Conservation (phyloP, 1,140 invertebrate genomes). For the Penaeus indicus region DNA sequence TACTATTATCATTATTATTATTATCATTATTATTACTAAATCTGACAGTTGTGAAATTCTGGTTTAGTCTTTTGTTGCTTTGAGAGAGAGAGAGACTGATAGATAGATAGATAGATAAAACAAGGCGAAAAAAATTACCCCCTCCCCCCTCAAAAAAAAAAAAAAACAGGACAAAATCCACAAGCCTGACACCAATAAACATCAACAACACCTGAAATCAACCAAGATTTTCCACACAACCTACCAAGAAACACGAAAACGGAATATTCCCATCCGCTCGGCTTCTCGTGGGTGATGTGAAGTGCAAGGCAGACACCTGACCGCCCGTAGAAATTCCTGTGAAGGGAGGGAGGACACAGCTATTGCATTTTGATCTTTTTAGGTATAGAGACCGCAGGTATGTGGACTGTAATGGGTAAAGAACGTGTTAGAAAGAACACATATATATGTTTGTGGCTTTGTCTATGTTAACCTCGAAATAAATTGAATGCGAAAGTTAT, state of each 20-base stretch:
- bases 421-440: no score
- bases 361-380: no score
- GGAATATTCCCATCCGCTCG: slow-evolving; percentile 76
- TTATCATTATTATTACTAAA: no score
- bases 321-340: slow-evolving; percentile 74
- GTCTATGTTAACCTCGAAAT: no score
- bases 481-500: no score
- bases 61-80: no score
- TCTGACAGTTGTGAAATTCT: no score
- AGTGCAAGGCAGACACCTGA: slow-evolving; percentile 76
- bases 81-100: no score
- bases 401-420: no score
- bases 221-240: slow-evolving; percentile 69
- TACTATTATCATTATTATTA: no score
- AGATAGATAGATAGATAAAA: neutral
- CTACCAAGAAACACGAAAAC: slow-evolving; percentile 74
- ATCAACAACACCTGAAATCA: neutral
- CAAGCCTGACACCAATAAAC: neutral
- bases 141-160: neutral
- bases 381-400: no score
- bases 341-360: neutral
- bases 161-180: neutral
- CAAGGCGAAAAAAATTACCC: neutral
- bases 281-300: slow-evolving; percentile 74
- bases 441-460: no score